Percentiles rank a stretch among this genome's conserved stretches.
These are phyloP conservation scores for Drosophila grimshawi DNA, from an alignment of 1,140 invertebrate species.

Conservation along the genomic window DNA sequence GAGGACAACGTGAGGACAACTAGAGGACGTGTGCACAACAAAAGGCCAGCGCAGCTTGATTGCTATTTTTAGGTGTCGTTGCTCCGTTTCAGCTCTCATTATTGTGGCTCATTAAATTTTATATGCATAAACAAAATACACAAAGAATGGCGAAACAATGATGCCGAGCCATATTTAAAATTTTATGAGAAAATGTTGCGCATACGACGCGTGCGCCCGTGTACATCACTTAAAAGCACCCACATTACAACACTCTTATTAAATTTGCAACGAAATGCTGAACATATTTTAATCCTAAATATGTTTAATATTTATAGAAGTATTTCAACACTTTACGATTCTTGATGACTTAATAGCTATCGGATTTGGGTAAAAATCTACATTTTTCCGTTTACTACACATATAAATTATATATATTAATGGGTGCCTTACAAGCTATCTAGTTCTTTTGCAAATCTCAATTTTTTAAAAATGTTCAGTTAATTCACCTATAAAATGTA, in stretches of 20 bases:
- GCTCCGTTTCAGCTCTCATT: constrained; percentile 53
- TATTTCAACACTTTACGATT: neutral
- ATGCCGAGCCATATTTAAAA: constrained; percentile 51
- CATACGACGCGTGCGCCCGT: constrained; percentile 49
- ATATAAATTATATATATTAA: too few relatives aligned
- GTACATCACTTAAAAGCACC: neutral
- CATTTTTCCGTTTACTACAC: too few relatives aligned
- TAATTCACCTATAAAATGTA: too few relatives aligned
- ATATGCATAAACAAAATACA: constrained; percentile 63
- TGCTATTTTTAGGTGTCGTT: constrained; percentile 64
- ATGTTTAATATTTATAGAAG: neutral
- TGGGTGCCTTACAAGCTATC: too few relatives aligned
- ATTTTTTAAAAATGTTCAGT: too few relatives aligned
- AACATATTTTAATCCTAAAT: neutral
- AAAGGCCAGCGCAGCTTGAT: constrained; percentile 39
- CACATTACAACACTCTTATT: constrained; percentile 10
- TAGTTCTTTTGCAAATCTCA: too few relatives aligned
- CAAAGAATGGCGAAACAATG: constrained; percentile 38
- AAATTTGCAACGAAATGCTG: constrained; percentile 5
- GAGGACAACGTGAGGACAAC: constrained; percentile 9
- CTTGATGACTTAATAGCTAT: too few relatives aligned
- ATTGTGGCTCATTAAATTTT: constrained; percentile 78
- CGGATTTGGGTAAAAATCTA: too few relatives aligned
- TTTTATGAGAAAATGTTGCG: constrained; percentile 66
- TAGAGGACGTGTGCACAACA: constrained; percentile 10